These are phyloP conservation scores for Holacanthus passer DNA, from an alignment of 2,113 vertebrate genomes.

Conservation along the genomic window DNA sequence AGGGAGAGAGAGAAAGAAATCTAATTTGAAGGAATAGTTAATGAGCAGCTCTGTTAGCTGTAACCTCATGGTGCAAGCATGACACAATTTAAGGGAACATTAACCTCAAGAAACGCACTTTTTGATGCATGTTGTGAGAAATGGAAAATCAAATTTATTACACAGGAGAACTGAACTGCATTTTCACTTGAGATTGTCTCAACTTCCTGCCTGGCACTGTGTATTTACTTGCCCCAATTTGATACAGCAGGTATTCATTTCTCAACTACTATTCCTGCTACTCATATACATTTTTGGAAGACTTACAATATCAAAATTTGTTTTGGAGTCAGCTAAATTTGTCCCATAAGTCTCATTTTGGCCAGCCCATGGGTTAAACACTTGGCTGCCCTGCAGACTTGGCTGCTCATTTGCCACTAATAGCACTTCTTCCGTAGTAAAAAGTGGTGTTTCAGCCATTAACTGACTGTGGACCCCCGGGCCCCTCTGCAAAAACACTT, in stretches of 20 bases:
- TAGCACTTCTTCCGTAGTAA: background rate
- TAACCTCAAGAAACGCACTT: constrained; percentile 5
- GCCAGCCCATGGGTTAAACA: constrained; percentile 12
- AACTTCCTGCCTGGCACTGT: background rate
- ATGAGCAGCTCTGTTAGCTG: background rate
- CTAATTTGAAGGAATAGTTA: constrained; percentile 9
- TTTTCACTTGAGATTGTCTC: background rate
- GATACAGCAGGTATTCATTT: background rate
- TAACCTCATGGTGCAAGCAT: constrained; percentile 5
- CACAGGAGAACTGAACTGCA: background rate
- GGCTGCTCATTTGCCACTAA: constrained; percentile 22
- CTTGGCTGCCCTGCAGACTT: constrained; percentile 15
- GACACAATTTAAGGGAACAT: constrained; percentile 35
- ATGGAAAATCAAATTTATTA: background rate
- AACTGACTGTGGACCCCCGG: constrained; percentile 4
- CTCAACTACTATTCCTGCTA: background rate
- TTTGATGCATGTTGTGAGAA: background rate
- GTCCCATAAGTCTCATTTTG: constrained; percentile 29
- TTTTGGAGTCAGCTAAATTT: background rate
- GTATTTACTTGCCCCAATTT: background rate
- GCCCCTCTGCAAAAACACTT: constrained; percentile 20
- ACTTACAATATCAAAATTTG: background rate
- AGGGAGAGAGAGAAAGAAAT: background rate
- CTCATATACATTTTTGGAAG: background rate
- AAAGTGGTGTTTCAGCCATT: constrained; percentile 11